Base-by-base conservation (phyloP, 2,888 invertebrate species). In the Byasa hedistus region DNA sequence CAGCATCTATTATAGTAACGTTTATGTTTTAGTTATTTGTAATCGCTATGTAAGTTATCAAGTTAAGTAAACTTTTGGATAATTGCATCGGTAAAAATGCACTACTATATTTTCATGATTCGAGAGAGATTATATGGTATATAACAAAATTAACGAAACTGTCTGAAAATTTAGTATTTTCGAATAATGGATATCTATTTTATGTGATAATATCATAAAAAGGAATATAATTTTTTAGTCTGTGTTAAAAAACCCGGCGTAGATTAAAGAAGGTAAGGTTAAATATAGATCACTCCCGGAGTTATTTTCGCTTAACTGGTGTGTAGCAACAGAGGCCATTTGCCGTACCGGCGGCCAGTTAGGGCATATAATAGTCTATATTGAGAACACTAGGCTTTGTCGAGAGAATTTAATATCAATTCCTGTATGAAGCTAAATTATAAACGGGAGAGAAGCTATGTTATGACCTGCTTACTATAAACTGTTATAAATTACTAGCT, bases 401-500 rank as follows among this genome's bases (percentile, higher is more conserved):
- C 22, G 17, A 51, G 56, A 60, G 65, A 65, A 61, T 65, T 60
- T 65, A 65, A 65, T 65, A 65, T 65, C 57, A 61, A 61, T 57
- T 48, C 21, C 23, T 61, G 22, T 36, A 23, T 55, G 39, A 54
- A 54, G 59, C 21, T 27, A 44, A 55, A 60, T 60, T 56, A 60
- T 60, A 27, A 60, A 39, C 55, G 55, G 17, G 56, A 57, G 23
- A 27, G 61, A 22, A 57, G 36, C 27, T 27, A 59, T n/a, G 44
- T 27, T 65, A 22, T 51, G 60, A 60, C 60, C 65, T 23, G 57
- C 23, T 52, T 65, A 57, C 10, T 44, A 44, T 44, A 44, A n/a
- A 1, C n/a, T 52, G 21, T 17, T 15, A 19, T 15, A 15, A 44
- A 44, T 3, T 44, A 44, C 17, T 36, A 7, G 4, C 32, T 36